Evolutionary conservation across 2,888 invertebrate species (phyloP).

Genomic region (Diplolepis rosae): DNA sequence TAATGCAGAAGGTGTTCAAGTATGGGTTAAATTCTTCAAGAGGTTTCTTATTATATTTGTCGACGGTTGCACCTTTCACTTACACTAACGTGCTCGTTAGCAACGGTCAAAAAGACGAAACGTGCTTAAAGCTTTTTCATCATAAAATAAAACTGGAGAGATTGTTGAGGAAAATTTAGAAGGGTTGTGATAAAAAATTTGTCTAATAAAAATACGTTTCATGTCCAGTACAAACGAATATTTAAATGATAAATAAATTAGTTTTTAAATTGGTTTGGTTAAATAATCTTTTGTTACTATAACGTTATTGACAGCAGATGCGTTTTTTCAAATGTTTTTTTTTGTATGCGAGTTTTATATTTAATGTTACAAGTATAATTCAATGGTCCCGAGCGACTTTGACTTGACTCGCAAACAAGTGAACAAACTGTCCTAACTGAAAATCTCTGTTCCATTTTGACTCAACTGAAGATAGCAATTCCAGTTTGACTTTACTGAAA

Average conservation of each 20-base stretch:
- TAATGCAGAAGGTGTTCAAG: not conserved
- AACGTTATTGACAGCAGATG: not conserved
- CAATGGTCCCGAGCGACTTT: no score
- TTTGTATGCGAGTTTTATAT: not conserved
- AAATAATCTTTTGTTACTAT: not conserved
- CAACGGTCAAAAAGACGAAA: not conserved
- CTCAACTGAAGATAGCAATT: no score
- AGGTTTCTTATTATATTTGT: not conserved
- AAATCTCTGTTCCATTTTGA: no score
- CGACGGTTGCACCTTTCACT: not conserved
- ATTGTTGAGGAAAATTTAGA: not conserved
- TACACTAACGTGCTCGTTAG: not conserved
- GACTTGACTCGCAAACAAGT: no score
- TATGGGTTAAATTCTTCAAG: not conserved
- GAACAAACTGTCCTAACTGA: no score
- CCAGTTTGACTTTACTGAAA: no score
- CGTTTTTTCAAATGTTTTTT: not conserved
- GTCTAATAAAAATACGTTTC: not conserved
- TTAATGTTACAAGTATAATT: not conserved
- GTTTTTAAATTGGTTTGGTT: not conserved
- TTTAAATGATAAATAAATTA: not conserved
- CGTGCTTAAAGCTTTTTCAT: not conserved
- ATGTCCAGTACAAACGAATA: not conserved
- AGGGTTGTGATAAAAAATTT: not conserved
- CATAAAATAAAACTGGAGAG: not conserved